Percentiles rank a stretch among this genome's conserved stretches.
Evolutionary conservation across 2,888 invertebrate genomes (phyloP).

Genomic region (Agapostemon virescens): DNA sequence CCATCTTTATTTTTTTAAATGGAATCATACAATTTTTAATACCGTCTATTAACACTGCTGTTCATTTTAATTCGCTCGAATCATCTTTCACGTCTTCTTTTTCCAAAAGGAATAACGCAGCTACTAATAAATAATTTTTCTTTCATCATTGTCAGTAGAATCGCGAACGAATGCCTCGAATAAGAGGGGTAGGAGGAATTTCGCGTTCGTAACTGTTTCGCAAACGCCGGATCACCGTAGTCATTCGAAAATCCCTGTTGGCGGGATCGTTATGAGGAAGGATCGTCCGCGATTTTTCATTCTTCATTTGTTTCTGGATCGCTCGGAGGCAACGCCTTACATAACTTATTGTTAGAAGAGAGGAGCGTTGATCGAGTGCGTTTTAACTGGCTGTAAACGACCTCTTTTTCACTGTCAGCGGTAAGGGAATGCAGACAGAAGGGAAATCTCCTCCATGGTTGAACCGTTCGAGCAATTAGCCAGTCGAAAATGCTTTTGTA

Average conservation of each 20-base stretch:
- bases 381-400: slow-evolving; percentile 62
- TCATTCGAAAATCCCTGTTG: neutral
- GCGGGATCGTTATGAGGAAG: slow-evolving; percentile 37
- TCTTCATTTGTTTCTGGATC: slow-evolving; percentile 35
- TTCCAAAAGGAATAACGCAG: too few species aligned
- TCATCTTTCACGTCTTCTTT: neutral
- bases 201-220: neutral
- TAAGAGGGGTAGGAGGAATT: neutral
- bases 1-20: too few species aligned
- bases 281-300: slow-evolving; percentile 42
- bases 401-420: slow-evolving; percentile 60
- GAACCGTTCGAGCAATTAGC: slow-evolving; percentile 37
- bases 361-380: slow-evolving; percentile 54
- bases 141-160: neutral
- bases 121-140: neutral
- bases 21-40: too few species aligned
- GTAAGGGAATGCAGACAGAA: slow-evolving; percentile 29
- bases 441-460: slow-evolving; percentile 29
- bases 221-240: neutral
- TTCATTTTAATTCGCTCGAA: too few species aligned
- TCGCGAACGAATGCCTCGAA: neutral
- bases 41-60: too few species aligned
- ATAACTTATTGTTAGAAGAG: slow-evolving; percentile 41
- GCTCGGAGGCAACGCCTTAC: slow-evolving; percentile 37
- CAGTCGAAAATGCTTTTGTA: slow-evolving; percentile 15